Evolutionary conservation across 2,113 vertebrate genomes (phyloP).

Genomic region (Apaloderma vittatum): DNA sequence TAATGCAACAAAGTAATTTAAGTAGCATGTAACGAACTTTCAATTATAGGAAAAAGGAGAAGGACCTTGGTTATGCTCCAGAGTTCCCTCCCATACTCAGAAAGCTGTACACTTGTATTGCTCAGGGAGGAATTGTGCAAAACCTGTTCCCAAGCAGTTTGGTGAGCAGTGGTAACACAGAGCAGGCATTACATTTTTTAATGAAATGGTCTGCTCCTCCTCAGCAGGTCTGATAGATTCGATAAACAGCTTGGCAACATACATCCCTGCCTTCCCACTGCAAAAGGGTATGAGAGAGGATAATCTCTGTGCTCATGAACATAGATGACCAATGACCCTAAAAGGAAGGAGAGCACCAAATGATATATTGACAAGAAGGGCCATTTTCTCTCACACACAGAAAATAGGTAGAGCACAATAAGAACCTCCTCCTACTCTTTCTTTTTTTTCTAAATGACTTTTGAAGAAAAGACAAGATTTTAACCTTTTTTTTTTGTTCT

Average conservation of each 20-base stretch:
- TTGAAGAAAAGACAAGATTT: constrained; percentile 37
- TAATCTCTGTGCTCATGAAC: constrained; percentile 6
- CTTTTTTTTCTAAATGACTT: not conserved
- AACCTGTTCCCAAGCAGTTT: not conserved
- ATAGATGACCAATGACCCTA: not conserved
- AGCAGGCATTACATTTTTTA: not conserved
- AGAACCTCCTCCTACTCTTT: not conserved
- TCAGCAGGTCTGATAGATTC: not conserved
- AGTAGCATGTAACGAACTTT: not conserved
- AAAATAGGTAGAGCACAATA: not conserved
- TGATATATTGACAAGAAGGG: not conserved
- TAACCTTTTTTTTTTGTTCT: not conserved
- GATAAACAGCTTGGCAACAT: not conserved
- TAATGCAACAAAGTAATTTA: not conserved
- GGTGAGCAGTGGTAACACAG: not conserved
- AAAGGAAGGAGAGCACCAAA: constrained; percentile 10
- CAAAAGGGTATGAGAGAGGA: not conserved
- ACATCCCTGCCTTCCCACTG: not conserved
- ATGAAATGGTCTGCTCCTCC: not conserved
- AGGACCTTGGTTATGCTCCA: not conserved
- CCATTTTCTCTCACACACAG: not conserved
- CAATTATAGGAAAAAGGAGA: not conserved
- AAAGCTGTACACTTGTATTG: not conserved
- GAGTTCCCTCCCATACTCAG: not conserved
- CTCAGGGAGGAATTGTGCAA: not conserved